Evolutionary conservation across 2,888 invertebrate genomes (phyloP).

Genomic region (Monopis laevigella): DNA sequence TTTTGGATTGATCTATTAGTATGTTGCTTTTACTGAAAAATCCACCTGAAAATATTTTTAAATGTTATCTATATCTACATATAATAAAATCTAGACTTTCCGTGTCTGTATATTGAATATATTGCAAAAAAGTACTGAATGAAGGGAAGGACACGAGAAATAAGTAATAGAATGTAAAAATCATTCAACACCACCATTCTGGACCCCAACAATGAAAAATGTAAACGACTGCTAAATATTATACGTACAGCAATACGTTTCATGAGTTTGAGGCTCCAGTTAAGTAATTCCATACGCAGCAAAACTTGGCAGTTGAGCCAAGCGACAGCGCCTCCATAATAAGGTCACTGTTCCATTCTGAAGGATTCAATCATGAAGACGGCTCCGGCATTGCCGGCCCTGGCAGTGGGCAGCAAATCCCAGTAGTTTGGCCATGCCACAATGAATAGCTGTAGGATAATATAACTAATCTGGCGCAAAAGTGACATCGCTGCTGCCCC

Average conservation of each 20-base stretch:
- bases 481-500: neutral
- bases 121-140: too few species aligned
- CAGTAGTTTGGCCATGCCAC: neutral
- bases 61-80: too few species aligned
- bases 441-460: neutral
- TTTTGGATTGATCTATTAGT: conserved; percentile 67
- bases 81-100: too few species aligned
- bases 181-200: too few species aligned
- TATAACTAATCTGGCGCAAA: neutral
- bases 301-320: conserved; percentile 27
- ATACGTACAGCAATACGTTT: conserved; percentile 10
- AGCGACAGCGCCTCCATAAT: conserved; percentile 74
- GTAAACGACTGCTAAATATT: neutral
- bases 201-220: too few species aligned
- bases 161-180: too few species aligned
- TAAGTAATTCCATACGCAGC: conserved; percentile 15
- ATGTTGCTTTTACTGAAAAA: conserved; percentile 76
- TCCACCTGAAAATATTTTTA: conserved; percentile 65
- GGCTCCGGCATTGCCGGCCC: conserved; percentile 84
- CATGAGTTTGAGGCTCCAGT: conserved; percentile 13
- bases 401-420: too few species aligned
- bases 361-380: conserved; percentile 77
- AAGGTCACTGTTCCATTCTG: conserved; percentile 76
- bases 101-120: too few species aligned
- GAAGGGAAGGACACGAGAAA: too few species aligned